phyloP scores from a whole-genome alignment of 1,140 invertebrate genomes.

The Lysiphlebus fabarum region DNA sequence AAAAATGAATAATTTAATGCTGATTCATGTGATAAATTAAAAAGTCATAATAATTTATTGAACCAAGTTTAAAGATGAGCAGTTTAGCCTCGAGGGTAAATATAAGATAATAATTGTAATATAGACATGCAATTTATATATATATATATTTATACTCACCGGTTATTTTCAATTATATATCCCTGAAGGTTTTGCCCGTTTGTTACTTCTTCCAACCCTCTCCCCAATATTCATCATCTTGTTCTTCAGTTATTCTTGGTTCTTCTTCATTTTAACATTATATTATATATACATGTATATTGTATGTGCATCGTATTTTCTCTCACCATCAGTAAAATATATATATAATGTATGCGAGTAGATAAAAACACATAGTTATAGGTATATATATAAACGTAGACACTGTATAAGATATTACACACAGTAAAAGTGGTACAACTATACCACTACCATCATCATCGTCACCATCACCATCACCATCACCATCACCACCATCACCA shows the following conservation, averaged over 20 bases:
- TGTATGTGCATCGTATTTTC: too few species aligned
- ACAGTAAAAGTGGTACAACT: conserved; percentile 7
- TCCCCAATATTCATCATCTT: too few species aligned
- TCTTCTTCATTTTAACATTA: too few species aligned
- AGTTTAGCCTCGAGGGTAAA: conserved; percentile 35
- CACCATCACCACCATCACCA: background rate
- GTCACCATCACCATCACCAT: background rate
- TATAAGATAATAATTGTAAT: conserved; percentile 22
- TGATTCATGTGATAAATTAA: background rate
- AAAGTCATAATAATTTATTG: conserved; percentile 6
- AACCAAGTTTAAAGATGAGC: conserved; percentile 34
- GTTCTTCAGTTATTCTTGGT: too few species aligned
- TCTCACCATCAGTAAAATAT: too few species aligned
- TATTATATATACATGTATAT: too few species aligned
- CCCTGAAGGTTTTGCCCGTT: conserved; percentile 37
- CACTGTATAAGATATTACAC: conserved; percentile 54
- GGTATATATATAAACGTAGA: conserved; percentile 32
- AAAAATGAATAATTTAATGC: too few species aligned
- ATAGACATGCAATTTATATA: too few species aligned
- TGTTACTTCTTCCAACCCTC: background rate
- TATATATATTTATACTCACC: background rate
- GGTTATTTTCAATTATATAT: conserved; percentile 59
- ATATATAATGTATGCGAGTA: conserved; percentile 53
- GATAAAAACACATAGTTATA: conserved; percentile 53
- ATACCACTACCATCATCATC: background rate